Evolutionary conservation across 2,888 invertebrate species (phyloP).

Genomic region (Exocentrus adspersus): DNA sequence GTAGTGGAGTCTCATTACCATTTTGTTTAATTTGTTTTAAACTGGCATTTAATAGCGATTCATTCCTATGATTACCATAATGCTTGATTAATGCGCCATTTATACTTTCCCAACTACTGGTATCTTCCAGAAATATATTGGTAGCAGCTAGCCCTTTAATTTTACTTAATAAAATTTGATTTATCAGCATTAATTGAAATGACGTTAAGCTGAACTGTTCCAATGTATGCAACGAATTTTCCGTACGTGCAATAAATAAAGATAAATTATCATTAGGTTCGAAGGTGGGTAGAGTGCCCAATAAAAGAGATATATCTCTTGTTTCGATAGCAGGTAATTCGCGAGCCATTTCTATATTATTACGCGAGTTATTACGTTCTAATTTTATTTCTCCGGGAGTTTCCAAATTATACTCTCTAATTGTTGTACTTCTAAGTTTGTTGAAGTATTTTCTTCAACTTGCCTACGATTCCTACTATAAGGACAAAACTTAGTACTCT

Average conservation of each 20-base stretch:
- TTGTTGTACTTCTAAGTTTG: too few relatives aligned
- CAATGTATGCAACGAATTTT: neutral
- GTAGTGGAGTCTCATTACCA: neutral
- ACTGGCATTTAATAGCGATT: neutral
- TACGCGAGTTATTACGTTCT: too few relatives aligned
- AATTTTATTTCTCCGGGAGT: too few relatives aligned
- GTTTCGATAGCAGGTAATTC: neutral
- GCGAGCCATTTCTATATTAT: too few relatives aligned
- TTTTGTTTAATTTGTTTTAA: neutral
- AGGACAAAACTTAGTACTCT: too few relatives aligned
- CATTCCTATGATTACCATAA: conserved; percentile 6
- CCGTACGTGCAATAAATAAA: neutral
- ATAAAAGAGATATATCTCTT: neutral
- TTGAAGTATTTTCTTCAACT: too few relatives aligned
- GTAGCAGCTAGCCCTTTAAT: neutral
- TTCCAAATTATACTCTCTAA: too few relatives aligned
- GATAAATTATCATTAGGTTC: conserved; percentile 3
- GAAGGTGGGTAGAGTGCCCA: neutral
- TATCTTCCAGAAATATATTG: neutral
- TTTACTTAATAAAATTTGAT: neutral
- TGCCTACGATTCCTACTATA: too few relatives aligned
- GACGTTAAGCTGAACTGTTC: neutral
- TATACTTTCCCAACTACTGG: neutral
- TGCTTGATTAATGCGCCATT: conserved; percentile 10
- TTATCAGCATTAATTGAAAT: neutral